Evolutionary conservation across 1,140 invertebrate genomes (phyloP), one percentile per base, ranked within the genome.

Genomic region (Lethrus apterus): DNA sequence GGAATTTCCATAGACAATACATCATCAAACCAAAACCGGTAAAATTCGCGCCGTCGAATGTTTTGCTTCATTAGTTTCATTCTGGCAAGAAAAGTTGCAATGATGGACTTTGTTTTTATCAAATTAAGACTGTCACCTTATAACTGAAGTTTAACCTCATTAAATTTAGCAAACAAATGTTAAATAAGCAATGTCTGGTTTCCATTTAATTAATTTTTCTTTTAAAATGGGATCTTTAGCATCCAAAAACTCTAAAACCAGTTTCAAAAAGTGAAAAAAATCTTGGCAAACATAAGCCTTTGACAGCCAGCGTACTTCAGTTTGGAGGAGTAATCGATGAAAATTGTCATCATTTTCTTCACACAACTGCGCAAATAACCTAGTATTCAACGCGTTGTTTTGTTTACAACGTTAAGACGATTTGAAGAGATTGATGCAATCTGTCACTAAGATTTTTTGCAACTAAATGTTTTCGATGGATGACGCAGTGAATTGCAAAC

Each of bases 321-420:
- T 26, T 5, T 26, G 23, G n/a, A 26, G 5, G n/a, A 26, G 23
- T n/a, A 26, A 26, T 26, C n/a, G 23, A 26, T 26, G 23, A 26
- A 26, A 26, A 26, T 26, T 26, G 5, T 26, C 23, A n/a, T 26
- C 23, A 26, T 7, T 26, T 26, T n/a, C n/a, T n/a, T n/a, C n/a
- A n/a, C n/a, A n/a, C n/a, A n/a, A n/a, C n/a, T n/a, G n/a, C n/a
- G n/a, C n/a, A n/a, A n/a, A n/a, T n/a, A n/a, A n/a, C n/a, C n/a
- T n/a, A n/a, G n/a, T n/a, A n/a, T n/a, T n/a, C n/a, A n/a, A n/a
- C 31, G 57, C 48, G 40, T 63, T 54, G 52, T 46, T 52, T 51
- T 51, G 42, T 64, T 57, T 42, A 63, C 48, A 48, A 51, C 45
- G n/a, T 54, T 47, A 53, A 58, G 0, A 59, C 52, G 8, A 49